A percentile compares a stretch with the other conserved stretches of the same genome.
Conservation (phyloP, 2,113 vertebrate species). For the Calyptommatus sinebrachiatus region DNA sequence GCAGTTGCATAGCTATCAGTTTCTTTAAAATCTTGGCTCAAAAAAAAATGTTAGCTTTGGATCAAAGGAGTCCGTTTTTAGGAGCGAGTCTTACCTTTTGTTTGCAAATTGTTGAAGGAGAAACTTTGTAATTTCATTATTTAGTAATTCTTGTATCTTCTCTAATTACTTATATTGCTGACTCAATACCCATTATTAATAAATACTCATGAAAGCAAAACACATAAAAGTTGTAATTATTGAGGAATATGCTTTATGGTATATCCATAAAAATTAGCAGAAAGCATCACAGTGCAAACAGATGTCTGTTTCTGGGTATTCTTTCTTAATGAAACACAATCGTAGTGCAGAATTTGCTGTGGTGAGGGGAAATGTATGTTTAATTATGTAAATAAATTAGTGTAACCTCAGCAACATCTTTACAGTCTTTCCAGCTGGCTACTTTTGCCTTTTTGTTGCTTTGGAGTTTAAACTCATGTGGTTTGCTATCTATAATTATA, state of each 20-base stretch:
- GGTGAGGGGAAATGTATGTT: slow-evolving; percentile 12
- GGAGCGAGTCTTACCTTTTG: too few species aligned
- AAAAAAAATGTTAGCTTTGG: too few species aligned
- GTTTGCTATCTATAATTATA: slow-evolving; percentile 9
- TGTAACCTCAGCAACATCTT: neutral
- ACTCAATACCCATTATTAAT: neutral
- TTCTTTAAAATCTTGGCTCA: too few species aligned
- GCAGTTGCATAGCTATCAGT: too few species aligned
- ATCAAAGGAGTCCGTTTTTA: too few species aligned
- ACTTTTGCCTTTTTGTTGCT: slow-evolving; percentile 12
- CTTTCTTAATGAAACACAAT: neutral
- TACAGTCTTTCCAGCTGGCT: slow-evolving; percentile 21
- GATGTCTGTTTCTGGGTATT: neutral
- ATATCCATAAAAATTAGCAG: neutral
- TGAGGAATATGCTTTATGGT: neutral
- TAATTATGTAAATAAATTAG: slow-evolving; percentile 23
- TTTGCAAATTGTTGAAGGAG: too few species aligned
- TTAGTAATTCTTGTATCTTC: neutral
- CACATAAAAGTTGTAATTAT: neutral
- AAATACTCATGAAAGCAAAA: neutral
- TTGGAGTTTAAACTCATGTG: slow-evolving; percentile 12
- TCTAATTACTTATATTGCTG: neutral
- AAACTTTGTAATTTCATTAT: too few species aligned
- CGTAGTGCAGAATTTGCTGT: slow-evolving; percentile 4
- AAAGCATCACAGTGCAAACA: neutral